Evolutionary conservation across 2,888 invertebrate genomes (phyloP), one percentile per base, ranked within the genome.

Genomic region (Loripinus fragilis): DNA sequence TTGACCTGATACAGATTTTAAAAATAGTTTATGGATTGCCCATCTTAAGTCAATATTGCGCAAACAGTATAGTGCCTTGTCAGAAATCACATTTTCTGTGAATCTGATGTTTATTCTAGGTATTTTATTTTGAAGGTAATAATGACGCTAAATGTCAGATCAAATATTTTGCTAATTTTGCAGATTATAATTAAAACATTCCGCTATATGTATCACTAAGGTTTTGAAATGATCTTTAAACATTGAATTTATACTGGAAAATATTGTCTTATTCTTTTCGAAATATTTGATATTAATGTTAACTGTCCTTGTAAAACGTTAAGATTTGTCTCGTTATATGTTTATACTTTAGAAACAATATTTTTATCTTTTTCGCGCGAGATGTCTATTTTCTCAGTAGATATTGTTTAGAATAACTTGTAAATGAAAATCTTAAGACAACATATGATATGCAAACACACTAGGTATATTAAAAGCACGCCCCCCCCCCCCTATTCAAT

Each of bases 91-190:
- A n/a, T n/a, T n/a, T n/a, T n/a, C n/a, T n/a, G n/a, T n/a, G n/a
- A n/a, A n/a, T n/a, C n/a, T n/a, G n/a, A n/a, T n/a, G n/a, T n/a
- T n/a, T n/a, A n/a, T n/a, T n/a, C n/a, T 28, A 55, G 55, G 5
- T 55, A 55, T 55, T 55, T 55, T 25, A 55, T 55, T 25, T 55
- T 55, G 55, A 28, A 20, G 20, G 55, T 28, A 2, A 28, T 55
- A 55, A 55, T 55, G 55, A 55, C 55, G 28, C 20, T 55, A 55
- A 23, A 55, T 17, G 55, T 76, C 76, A 76, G 65, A 45, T 65
- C 69, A 82, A 82, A 82, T 82, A 82, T 82, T 82, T 82, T 79
- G 79, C 74, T 79, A 70, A 42, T 64, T 65, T 50, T 45, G 74
- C 74, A 64, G 64, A 71, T 68, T 69, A 76, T 74, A 74, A 76